Percentiles rank a stretch among this genome's conserved stretches.
Conservation (phyloP, 2,113 vertebrate species). For the Tapirus terrestris region DNA sequence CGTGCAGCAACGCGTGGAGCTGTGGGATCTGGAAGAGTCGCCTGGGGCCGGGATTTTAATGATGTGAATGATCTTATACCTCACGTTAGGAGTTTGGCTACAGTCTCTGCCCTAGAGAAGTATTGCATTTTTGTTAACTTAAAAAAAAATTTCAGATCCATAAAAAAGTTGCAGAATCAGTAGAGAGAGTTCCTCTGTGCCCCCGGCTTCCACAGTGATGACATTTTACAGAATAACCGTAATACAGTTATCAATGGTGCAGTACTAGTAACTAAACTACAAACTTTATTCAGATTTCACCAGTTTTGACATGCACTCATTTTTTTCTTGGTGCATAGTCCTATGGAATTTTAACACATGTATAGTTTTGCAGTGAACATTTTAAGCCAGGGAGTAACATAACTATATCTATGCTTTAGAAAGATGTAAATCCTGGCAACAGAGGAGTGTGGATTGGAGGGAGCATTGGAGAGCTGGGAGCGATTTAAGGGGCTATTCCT, state of each 20-base stretch:
- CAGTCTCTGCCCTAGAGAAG: neutral
- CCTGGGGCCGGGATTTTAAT: neutral
- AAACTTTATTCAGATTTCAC: neutral
- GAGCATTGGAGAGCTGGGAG: neutral
- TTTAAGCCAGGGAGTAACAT: neutral
- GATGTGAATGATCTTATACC: neutral
- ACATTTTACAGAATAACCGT: accelerated
- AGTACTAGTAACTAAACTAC: accelerated
- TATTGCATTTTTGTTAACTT: neutral
- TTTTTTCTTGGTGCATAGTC: neutral
- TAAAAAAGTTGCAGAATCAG: neutral
- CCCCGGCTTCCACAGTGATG: accelerated
- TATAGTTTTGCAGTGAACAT: neutral
- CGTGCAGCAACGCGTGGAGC: accelerated
- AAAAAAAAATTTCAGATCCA: neutral
- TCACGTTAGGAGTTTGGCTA: neutral
- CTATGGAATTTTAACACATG: neutral
- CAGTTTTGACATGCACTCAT: accelerated
- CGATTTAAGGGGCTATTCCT: neutral
- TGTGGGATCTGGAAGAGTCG: accelerated
- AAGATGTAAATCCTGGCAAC: neutral
- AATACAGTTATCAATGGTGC: accelerated
- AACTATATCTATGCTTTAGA: neutral
- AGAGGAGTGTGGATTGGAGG: neutral
- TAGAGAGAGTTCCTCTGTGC: neutral